Conservation (phyloP, 1,140 invertebrate genomes). For the Aleiodes sp. region DNA sequence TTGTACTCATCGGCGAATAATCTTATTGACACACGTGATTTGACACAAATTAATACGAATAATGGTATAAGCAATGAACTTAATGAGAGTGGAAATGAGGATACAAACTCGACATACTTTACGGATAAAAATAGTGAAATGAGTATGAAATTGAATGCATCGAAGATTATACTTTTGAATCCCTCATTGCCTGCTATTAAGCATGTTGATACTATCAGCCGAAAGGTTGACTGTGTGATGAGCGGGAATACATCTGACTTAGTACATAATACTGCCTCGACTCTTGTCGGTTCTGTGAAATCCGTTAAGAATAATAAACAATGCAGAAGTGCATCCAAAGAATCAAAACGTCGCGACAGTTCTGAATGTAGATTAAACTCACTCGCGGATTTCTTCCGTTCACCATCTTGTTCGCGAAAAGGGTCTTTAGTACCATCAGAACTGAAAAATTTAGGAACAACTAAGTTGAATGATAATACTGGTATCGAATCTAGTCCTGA, state of each 20-base stretch:
- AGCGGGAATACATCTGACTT: conserved; percentile 39
- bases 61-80: background rate
- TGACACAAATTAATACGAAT: background rate
- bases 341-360: conserved; percentile 57
- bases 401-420: conserved; percentile 62
- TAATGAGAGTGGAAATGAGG: conserved; percentile 10
- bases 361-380: conserved; percentile 59
- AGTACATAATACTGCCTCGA: conserved; percentile 52
- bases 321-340: conserved; percentile 61
- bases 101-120: background rate
- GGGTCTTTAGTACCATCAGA: conserved; percentile 52
- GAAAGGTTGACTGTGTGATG: no score
- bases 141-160: background rate
- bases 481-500: conserved; percentile 58
- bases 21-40: conserved; percentile 51
- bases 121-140: background rate
- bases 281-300: conserved; percentile 52
- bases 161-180: background rate
- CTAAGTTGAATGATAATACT: conserved; percentile 52
- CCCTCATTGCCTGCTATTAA: background rate
- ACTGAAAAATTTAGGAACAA: conserved; percentile 52
- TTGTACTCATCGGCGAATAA: conserved; percentile 65
- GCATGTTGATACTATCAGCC: no score
- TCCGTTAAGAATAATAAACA: conserved; percentile 58
- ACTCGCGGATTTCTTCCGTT: conserved; percentile 61